Conservation (phyloP, 2,113 vertebrate species). For the Ursus arctos region DNA sequence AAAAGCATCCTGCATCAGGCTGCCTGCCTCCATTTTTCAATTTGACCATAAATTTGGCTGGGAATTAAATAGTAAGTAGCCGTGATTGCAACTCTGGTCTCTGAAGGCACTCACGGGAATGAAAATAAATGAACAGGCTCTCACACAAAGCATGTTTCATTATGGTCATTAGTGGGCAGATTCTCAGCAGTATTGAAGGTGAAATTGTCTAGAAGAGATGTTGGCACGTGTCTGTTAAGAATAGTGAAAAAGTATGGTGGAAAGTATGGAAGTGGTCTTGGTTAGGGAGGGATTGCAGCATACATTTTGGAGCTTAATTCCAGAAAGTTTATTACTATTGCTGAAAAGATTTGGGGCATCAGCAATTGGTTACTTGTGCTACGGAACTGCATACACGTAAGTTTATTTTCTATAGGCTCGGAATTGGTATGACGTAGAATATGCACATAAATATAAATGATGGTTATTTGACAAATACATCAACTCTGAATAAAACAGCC, state of each 20-base stretch:
- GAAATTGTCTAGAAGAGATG: conserved; percentile 88
- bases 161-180: conserved; percentile 93
- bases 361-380: neutral
- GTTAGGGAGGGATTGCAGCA: conserved; percentile 18
- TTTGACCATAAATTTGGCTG: conserved; percentile 94
- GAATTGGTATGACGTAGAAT: neutral
- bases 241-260: conserved; percentile 58
- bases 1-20: conserved; percentile 90
- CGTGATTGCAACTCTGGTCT: conserved; percentile 92
- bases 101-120: conserved; percentile 92
- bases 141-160: conserved; percentile 96
- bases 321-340: neutral
- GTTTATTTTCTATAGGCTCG: neutral
- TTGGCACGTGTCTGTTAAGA: conserved; percentile 84
- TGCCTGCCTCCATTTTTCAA: conserved; percentile 93
- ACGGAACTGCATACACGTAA: neutral
- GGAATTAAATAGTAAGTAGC: conserved; percentile 94
- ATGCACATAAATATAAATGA: neutral
- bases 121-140: conserved; percentile 95
- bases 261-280: conserved; percentile 53
- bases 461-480: conserved; percentile 33
- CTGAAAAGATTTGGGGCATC: conserved; percentile 12
- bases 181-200: conserved; percentile 88
- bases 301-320: conserved; percentile 50
- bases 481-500: neutral